A percentile compares a stretch with the other conserved stretches of the same genome.
phyloP scores from a whole-genome alignment of 2,888 invertebrate species.

The Harpalus rubripes region DNA sequence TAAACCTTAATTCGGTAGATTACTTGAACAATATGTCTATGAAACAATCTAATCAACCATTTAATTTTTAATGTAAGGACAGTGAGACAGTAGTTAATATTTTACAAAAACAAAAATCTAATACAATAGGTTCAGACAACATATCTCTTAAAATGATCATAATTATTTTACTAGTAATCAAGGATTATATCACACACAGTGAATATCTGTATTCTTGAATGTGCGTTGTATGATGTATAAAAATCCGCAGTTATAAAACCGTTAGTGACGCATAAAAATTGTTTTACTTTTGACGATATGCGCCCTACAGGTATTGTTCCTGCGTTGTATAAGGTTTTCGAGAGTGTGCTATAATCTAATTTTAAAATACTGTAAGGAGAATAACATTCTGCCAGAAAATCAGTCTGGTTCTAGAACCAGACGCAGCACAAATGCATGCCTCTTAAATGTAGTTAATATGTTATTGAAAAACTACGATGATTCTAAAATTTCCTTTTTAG shows the following conservation, averaged over 20 bases:
- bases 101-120: neutral
- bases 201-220: neutral
- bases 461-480: neutral
- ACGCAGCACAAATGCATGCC: neutral
- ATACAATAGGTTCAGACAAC: neutral
- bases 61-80: neutral
- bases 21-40: neutral
- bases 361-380: neutral
- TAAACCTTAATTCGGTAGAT: neutral
- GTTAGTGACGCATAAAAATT: neutral
- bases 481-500: neutral
- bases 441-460: neutral
- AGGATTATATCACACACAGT: neutral
- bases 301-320: neutral
- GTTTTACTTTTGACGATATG: neutral
- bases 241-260: neutral
- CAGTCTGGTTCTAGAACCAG: neutral
- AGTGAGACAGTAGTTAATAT: neutral
- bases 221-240: neutral
- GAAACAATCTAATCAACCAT: neutral
- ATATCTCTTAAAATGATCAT: neutral
- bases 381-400: neutral
- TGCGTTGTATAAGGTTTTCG: neutral
- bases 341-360: neutral
- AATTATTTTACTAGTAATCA: neutral